Percentiles rank a stretch among this genome's conserved stretches.
Conservation (phyloP, 2,797 vertebrate genomes). For the Galagoides demidoff region DNA sequence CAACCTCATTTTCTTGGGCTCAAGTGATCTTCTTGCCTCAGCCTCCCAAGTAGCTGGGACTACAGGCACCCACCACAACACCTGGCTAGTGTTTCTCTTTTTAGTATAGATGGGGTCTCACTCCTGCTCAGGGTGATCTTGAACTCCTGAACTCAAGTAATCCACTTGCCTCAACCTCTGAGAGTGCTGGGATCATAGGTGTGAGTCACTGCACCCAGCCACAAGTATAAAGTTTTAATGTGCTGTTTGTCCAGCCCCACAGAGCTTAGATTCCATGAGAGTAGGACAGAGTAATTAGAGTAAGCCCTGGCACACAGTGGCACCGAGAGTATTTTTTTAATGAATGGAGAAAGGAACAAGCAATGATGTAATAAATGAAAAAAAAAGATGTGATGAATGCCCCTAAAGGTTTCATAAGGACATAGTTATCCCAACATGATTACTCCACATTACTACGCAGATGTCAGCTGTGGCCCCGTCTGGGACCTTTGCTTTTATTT, state of each 20-base stretch:
- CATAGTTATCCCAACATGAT: not conserved
- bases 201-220: no score
- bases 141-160: no score
- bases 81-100: no score
- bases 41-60: no score
- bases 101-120: no score
- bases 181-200: no score
- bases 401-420: not conserved
- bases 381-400: not conserved
- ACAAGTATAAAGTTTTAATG: not conserved
- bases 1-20: no score
- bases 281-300: not conserved
- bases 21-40: no score
- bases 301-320: not conserved
- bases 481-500: not conserved
- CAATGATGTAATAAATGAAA: not conserved
- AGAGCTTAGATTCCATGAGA: not conserved
- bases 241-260: no score
- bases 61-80: no score
- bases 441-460: not conserved
- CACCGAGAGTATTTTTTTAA: rapidly evolving
- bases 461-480: not conserved
- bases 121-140: no score
- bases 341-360: not conserved
- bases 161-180: no score